Conservation (phyloP, 2,113 vertebrate genomes). For the Istiophorus platypterus region DNA sequence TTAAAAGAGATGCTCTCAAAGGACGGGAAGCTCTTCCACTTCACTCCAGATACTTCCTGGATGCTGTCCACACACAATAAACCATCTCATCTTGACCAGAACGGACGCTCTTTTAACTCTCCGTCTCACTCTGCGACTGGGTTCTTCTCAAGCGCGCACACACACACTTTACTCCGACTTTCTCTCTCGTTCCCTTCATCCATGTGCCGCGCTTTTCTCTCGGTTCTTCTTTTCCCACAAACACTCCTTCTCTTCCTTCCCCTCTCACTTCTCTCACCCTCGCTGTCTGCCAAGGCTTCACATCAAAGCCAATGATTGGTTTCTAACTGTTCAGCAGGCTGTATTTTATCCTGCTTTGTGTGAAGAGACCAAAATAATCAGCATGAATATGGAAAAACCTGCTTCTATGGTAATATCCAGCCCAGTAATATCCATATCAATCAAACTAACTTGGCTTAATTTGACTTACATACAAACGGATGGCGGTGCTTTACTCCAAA, state of each 20-base stretch:
- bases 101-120: slow-evolving; percentile 77
- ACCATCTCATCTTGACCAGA: slow-evolving; percentile 79
- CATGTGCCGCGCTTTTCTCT: slow-evolving; percentile 38
- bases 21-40: slow-evolving; percentile 74
- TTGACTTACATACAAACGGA: slow-evolving; percentile 79
- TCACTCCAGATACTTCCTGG: slow-evolving; percentile 76
- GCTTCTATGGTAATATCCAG: slow-evolving; percentile 79
- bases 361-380: slow-evolving; percentile 82
- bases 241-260: slow-evolving; percentile 58
- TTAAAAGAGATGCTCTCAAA: slow-evolving; percentile 85
- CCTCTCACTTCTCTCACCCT: slow-evolving; percentile 67
- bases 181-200: slow-evolving; percentile 67
- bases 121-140: slow-evolving; percentile 50
- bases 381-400: slow-evolving; percentile 81
- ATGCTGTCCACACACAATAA: slow-evolving; percentile 70
- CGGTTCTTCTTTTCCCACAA: slow-evolving; percentile 52
- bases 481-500: slow-evolving; percentile 72
- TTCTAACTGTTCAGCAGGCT: slow-evolving; percentile 77
- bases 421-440: slow-evolving; percentile 82
- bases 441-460: slow-evolving; percentile 80
- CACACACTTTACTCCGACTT: slow-evolving; percentile 53
- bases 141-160: slow-evolving; percentile 48
- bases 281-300: slow-evolving; percentile 77
- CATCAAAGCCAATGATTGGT: slow-evolving; percentile 81
- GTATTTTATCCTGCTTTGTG: slow-evolving; percentile 79